phyloP scores from a whole-genome alignment of 2,888 invertebrate species.

The Philhelius pedissequus region DNA sequence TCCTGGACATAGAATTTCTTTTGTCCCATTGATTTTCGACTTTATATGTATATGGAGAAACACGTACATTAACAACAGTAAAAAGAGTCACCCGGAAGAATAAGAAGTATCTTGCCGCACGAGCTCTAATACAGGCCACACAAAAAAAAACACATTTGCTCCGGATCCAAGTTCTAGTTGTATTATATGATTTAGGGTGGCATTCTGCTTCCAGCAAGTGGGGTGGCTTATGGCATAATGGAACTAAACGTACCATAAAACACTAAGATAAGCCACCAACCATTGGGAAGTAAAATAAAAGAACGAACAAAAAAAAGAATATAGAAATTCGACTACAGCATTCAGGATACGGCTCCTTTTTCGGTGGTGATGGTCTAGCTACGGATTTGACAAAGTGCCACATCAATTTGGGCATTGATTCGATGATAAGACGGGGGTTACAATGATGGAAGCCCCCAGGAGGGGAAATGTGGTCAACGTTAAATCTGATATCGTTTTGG shows the following conservation, averaged over 20 bases:
- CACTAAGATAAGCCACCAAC: conserved; percentile 66
- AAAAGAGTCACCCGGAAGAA: conserved; percentile 1
- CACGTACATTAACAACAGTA: conserved; percentile 14
- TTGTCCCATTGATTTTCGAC: conserved; percentile 51
- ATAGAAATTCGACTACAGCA: conserved; percentile 22
- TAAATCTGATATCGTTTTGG: conserved; percentile 63
- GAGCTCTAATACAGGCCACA: background rate
- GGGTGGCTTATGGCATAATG: conserved; percentile 64
- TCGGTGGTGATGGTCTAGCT: conserved; percentile 34
- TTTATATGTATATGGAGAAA: conserved; percentile 33
- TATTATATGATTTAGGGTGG: conserved; percentile 31
- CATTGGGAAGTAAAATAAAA: conserved; percentile 37
- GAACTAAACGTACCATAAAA: conserved; percentile 68
- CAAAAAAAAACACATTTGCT: conserved; percentile 40
- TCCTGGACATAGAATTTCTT: conserved; percentile 21
- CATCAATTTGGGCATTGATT: conserved; percentile 64
- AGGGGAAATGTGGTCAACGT: conserved; percentile 62
- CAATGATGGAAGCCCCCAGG: conserved; percentile 34
- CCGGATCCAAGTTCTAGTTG: conserved; percentile 57
- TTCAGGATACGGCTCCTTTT: conserved; percentile 53
- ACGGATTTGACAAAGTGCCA: conserved; percentile 68
- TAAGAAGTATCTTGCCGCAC: conserved; percentile 17
- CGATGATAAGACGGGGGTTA: conserved; percentile 16
- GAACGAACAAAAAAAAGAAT: conserved; percentile 9
- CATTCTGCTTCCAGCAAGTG: conserved; percentile 25